Percentiles rank a stretch among this genome's conserved stretches.
Evolutionary conservation across 2,797 vertebrate species (phyloP).

Genomic region (Anas georgica): DNA sequence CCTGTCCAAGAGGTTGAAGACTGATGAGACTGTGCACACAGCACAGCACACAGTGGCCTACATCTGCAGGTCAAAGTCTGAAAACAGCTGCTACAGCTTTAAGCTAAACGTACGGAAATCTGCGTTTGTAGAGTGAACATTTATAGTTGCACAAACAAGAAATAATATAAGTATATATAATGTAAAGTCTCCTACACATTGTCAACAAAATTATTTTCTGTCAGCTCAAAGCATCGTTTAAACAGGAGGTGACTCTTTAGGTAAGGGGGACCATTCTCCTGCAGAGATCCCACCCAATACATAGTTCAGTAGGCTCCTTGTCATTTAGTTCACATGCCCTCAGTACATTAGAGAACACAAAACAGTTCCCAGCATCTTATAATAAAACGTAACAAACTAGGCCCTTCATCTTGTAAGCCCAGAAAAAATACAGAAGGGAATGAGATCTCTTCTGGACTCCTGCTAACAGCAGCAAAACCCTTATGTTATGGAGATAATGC

Average conservation of each 20-base stretch:
- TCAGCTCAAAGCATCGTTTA: neutral
- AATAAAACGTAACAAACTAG: neutral
- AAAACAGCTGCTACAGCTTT: neutral
- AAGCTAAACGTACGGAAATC: neutral
- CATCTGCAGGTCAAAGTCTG: neutral
- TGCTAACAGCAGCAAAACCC: neutral
- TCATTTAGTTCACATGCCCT: neutral
- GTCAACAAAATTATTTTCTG: neutral
- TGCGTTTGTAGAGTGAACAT: neutral
- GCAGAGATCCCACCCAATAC: neutral
- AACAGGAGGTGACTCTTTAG: neutral
- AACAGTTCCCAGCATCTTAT: neutral
- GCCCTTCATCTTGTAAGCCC: neutral
- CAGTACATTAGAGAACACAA: neutral
- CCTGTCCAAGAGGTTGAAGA: neutral
- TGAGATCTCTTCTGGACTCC: neutral
- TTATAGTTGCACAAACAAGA: too few species aligned
- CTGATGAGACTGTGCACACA: neutral
- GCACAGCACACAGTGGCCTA: neutral
- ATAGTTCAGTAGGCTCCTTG: neutral
- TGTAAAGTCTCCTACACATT: neutral
- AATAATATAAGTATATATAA: neutral
- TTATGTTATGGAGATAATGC: neutral
- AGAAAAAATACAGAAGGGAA: neutral
- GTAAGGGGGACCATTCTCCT: neutral